phyloP scores from a whole-genome alignment of 2,888 invertebrate genomes.

The Heliconius charithonia region DNA sequence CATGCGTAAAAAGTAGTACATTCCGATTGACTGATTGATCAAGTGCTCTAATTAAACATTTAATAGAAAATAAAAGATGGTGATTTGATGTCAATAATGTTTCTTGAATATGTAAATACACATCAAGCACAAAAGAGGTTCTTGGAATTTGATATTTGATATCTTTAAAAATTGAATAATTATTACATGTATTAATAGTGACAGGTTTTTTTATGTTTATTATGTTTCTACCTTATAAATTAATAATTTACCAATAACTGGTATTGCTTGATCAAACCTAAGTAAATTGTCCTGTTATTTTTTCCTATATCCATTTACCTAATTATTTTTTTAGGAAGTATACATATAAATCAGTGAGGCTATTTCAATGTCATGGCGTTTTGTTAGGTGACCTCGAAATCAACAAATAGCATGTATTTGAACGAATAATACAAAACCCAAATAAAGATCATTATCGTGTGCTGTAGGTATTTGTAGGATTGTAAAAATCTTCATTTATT shows the following conservation, averaged over 20 bases:
- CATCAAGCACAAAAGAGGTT: not conserved
- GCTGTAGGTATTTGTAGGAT: too few species aligned
- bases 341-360: not conserved
- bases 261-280: not conserved
- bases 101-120: not conserved
- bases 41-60: not conserved
- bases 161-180: not conserved
- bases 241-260: not conserved
- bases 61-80: not conserved
- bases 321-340: constrained; percentile 2
- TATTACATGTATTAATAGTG: not conserved
- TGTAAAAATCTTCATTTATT: not conserved
- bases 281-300: not conserved
- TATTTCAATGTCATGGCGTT: constrained; percentile 22
- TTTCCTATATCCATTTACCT: not conserved
- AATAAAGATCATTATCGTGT: constrained; percentile 14
- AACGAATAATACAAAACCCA: constrained; percentile 10
- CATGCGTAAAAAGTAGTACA: constrained; percentile 15
- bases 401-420: constrained; percentile 2
- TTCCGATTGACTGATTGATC: constrained; percentile 1
- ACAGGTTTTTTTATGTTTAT: not conserved
- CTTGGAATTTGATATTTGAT: not conserved
- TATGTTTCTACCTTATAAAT: not conserved
- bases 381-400: constrained; percentile 25
- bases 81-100: not conserved